Evolutionary conservation across 2,888 invertebrate genomes (phyloP).

Genomic region (Nomada goodeniana): DNA sequence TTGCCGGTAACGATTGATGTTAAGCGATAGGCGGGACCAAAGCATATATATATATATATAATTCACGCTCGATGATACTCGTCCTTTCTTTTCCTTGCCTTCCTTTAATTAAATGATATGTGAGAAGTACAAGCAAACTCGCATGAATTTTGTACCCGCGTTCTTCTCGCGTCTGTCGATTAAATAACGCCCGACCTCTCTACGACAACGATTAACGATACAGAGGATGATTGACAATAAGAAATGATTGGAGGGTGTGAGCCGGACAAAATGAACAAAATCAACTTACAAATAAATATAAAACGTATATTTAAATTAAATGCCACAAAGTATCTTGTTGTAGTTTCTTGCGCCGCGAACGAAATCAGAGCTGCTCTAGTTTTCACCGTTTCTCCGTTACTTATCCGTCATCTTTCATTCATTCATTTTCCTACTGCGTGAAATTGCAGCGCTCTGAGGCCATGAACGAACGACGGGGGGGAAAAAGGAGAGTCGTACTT

Average conservation of each 20-base stretch:
- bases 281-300: conserved; percentile 78
- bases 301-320: conserved; percentile 80
- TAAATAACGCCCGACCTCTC: neutral
- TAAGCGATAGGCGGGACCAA: neutral
- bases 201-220: neutral
- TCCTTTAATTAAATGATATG: conserved; percentile 59
- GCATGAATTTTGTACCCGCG: conserved; percentile 39
- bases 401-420: neutral
- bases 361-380: conserved; percentile 35
- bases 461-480: conserved; percentile 5
- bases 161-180: conserved; percentile 15
- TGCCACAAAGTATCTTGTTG: conserved; percentile 73
- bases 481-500: conserved; percentile 5
- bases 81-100: neutral
- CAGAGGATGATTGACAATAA: neutral
- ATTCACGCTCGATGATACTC: neutral
- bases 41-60: neutral
- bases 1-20: neutral
- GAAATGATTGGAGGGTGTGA: conserved; percentile 42
- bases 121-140: conserved; percentile 37
- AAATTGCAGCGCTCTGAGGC: conserved; percentile 54
- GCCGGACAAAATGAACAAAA: conserved; percentile 66
- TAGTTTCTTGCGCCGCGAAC: conserved; percentile 51
- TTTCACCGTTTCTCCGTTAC: neutral
- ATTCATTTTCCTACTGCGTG: conserved; percentile 21